Evolutionary conservation across 1,140 invertebrate genomes (phyloP).

Genomic region (Hirudo medicinalis): DNA sequence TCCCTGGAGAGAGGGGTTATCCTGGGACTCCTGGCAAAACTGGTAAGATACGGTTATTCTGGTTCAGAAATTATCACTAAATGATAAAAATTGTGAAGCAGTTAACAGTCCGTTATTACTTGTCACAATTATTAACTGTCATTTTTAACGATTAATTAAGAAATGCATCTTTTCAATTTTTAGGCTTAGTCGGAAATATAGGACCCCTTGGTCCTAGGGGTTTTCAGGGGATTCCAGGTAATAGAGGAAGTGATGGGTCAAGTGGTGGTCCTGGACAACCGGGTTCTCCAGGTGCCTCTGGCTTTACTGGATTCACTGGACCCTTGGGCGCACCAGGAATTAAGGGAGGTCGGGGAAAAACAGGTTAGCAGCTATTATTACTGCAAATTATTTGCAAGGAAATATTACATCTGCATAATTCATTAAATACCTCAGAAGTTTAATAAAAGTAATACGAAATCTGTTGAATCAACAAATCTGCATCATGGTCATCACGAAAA

Average conservation of each 20-base stretch:
- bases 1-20: too few relatives aligned
- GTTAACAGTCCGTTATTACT: too few relatives aligned
- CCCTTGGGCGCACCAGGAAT: not conserved
- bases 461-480: slow-evolving; percentile 15
- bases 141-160: too few relatives aligned
- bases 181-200: not conserved
- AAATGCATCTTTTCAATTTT: slow-evolving; percentile 1
- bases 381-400: too few relatives aligned
- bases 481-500: not conserved
- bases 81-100: too few relatives aligned
- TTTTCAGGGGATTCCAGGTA: slow-evolving; percentile 25
- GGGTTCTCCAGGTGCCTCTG: slow-evolving; percentile 19
- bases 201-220: slow-evolving; percentile 15
- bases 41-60: too few relatives aligned
- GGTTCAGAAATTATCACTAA: too few relatives aligned
- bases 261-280: slow-evolving; percentile 18
- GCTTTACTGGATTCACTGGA: not conserved
- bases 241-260: slow-evolving; percentile 25
- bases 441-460: not conserved
- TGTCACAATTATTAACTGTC: not conserved
- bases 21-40: too few relatives aligned
- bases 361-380: too few relatives aligned
- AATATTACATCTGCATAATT: slow-evolving; percentile 23
- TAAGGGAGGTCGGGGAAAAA: not conserved
- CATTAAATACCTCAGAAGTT: slow-evolving; percentile 46